Conservation (phyloP, 2,113 vertebrate genomes). For the Nerophis ophidion region DNA sequence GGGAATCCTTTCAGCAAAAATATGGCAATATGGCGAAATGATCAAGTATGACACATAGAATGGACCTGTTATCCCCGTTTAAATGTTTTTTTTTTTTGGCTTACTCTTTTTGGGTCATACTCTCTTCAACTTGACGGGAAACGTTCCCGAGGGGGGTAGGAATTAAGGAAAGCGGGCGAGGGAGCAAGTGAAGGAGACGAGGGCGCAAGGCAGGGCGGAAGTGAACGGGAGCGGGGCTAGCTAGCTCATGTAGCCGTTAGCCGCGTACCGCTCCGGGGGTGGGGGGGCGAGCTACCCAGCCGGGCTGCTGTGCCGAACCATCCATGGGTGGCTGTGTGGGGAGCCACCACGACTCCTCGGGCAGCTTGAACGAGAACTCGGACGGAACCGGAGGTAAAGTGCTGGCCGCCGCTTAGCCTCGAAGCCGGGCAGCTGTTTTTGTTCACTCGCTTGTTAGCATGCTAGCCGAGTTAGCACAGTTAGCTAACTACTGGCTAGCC, state of each 20-base stretch:
- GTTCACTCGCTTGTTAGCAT: too few species aligned
- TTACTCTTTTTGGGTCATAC: too few species aligned
- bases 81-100: too few species aligned
- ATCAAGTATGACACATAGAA: too few species aligned
- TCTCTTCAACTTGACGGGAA: too few species aligned
- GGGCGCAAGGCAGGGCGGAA: constrained; percentile 20
- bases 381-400: constrained; percentile 90
- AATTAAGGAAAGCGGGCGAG: constrained; percentile 21
- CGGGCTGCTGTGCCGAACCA: constrained; percentile 70
- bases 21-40: too few species aligned
- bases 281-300: constrained; percentile 62
- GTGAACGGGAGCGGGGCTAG: constrained; percentile 32
- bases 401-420: too few species aligned
- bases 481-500: too few species aligned
- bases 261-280: constrained; percentile 55
- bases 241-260: constrained; percentile 56
- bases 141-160: neutral
- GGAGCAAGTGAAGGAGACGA: constrained; percentile 15
- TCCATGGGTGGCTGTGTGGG: constrained; percentile 98
- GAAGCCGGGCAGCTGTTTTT: too few species aligned
- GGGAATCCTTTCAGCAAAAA: too few species aligned
- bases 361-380: constrained; percentile 96
- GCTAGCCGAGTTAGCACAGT: too few species aligned
- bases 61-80: too few species aligned
- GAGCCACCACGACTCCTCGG: constrained; percentile 95